phyloP scores from a whole-genome alignment of 2,113 vertebrate species.

The Psittacara wagleri region DNA sequence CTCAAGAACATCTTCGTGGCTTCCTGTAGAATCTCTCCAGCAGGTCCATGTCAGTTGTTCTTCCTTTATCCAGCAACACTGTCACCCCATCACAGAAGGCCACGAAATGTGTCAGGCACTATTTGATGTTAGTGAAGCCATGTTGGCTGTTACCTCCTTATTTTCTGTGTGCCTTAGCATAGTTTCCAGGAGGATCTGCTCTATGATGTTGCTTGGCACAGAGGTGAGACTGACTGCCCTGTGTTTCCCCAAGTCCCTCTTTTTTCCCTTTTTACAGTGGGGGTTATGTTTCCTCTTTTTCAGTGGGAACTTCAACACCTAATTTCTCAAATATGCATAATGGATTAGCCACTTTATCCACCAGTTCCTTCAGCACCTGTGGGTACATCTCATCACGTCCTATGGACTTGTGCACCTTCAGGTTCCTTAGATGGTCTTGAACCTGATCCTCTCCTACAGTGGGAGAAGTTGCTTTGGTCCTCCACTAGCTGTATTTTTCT shows the following conservation, averaged over 20 bases:
- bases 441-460: neutral
- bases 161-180: neutral
- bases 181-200: neutral
- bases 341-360: neutral
- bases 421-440: neutral
- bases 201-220: neutral
- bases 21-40: neutral
- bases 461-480: neutral
- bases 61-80: neutral
- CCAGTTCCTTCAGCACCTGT: neutral
- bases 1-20: neutral
- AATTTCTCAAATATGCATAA: neutral
- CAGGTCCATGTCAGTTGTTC: neutral
- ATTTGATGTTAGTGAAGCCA: neutral
- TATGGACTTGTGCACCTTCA: neutral
- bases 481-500: neutral
- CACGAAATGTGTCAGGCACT: neutral
- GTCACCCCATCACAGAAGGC: neutral
- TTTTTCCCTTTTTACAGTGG: neutral
- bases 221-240: neutral
- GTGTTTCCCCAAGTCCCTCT: neutral
- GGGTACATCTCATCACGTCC: neutral
- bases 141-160: neutral
- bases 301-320: neutral
- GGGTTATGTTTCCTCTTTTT: neutral